Conservation (phyloP, 2,113 vertebrate genomes). For the Rhineura floridana region DNA sequence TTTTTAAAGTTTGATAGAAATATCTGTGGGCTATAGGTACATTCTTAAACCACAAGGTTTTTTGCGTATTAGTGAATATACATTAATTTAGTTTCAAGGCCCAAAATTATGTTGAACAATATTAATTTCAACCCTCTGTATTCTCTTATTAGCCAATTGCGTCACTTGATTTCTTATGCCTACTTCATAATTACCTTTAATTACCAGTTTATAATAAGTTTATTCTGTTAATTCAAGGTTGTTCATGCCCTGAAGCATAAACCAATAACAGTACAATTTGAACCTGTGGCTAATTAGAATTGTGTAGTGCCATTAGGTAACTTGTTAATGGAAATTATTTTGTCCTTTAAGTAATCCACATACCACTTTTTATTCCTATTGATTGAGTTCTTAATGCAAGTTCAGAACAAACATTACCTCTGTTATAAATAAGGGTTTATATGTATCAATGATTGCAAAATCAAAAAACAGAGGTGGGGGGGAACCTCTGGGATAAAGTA, state of each 20-base stretch:
- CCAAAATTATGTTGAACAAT: constrained; percentile 70
- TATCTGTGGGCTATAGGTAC: too few relatives aligned
- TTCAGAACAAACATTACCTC: not conserved
- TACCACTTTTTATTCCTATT: constrained; percentile 11
- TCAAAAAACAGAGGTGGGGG: not conserved
- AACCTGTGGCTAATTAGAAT: constrained; percentile 69
- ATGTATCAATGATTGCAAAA: not conserved
- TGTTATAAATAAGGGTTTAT: not conserved
- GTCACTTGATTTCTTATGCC: constrained; percentile 65
- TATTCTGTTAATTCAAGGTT: constrained; percentile 76
- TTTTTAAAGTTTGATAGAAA: too few relatives aligned
- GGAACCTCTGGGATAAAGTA: not conserved
- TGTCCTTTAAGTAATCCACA: constrained; percentile 52
- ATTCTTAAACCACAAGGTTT: too few relatives aligned
- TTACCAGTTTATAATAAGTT: constrained; percentile 77
- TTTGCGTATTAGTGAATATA: too few relatives aligned
- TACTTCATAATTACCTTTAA: constrained; percentile 77
- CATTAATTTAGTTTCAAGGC: constrained; percentile 69
- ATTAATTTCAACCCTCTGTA: constrained; percentile 72
- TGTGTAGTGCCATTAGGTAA: constrained; percentile 59
- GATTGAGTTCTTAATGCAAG: constrained; percentile 14
- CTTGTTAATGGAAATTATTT: constrained; percentile 65
- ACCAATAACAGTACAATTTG: constrained; percentile 65
- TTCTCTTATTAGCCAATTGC: constrained; percentile 74
- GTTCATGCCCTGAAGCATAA: constrained; percentile 70